Conservation (phyloP, 2,113 vertebrate genomes). For the Willisornis vidua region DNA sequence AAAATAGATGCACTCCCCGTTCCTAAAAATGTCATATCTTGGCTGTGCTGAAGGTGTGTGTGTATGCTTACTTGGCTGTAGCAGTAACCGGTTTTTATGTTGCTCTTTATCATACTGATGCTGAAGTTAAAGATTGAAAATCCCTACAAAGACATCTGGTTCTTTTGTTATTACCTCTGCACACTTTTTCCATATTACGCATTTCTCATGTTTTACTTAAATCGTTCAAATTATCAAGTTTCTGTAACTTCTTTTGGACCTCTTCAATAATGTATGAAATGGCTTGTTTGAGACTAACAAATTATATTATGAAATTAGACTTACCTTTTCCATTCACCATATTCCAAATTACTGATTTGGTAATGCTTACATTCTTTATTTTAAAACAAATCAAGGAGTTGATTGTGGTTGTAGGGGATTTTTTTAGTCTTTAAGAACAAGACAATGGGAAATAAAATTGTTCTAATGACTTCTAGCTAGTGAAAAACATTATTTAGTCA, state of each 20-base stretch:
- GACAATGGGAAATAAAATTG: not conserved
- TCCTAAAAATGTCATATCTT: conserved; percentile 51
- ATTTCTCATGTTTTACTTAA: conserved; percentile 7
- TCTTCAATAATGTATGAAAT: not conserved
- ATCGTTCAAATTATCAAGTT: not conserved
- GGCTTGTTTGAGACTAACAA: not conserved
- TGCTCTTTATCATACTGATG: conserved; percentile 25
- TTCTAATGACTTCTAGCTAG: not conserved
- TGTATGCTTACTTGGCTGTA: not conserved
- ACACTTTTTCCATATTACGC: not conserved
- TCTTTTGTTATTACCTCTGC: conserved; percentile 11
- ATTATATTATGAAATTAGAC: not conserved
- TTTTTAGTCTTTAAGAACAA: not conserved
- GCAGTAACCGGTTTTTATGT: conserved; percentile 15
- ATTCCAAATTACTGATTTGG: not conserved
- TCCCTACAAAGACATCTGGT: conserved; percentile 14
- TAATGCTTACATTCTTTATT: not conserved
- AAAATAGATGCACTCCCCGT: conserved; percentile 56
- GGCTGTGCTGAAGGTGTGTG: not conserved
- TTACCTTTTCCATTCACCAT: not conserved
- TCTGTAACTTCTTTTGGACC: not conserved
- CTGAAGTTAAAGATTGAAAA: conserved; percentile 1
- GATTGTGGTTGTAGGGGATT: not conserved
- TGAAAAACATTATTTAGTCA: not conserved
- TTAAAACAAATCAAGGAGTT: not conserved